A percentile compares a stretch with the other conserved stretches of the same genome.
phyloP scores from a whole-genome alignment of 1,140 invertebrate species.

The Drosophila equinoxialis region DNA sequence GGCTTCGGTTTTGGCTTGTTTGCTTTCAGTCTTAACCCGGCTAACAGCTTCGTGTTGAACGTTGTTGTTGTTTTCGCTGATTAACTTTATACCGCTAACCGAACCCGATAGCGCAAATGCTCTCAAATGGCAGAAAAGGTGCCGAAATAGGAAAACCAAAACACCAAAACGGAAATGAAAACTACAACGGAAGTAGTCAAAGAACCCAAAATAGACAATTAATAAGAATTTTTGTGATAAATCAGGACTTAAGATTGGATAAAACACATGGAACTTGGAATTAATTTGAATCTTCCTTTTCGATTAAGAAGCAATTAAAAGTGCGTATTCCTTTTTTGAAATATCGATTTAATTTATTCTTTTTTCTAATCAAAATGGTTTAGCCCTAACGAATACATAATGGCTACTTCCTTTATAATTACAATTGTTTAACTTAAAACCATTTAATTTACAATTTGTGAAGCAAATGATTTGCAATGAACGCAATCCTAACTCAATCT shows the following conservation, averaged over 20 bases:
- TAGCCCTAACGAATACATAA: not conserved
- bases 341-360: too few relatives aligned
- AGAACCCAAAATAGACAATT: not conserved
- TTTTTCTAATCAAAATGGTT: too few relatives aligned
- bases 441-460: not conserved
- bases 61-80: slow-evolving; percentile 46
- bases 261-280: not conserved
- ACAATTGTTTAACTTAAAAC: too few relatives aligned
- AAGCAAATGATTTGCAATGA: not conserved
- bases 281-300: too few relatives aligned
- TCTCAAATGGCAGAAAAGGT: slow-evolving; percentile 19
- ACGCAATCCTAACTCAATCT: not conserved
- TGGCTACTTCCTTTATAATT: not conserved
- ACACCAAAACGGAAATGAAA: slow-evolving; percentile 43
- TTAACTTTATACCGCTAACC: slow-evolving; percentile 46
- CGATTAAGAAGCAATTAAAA: too few relatives aligned
- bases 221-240: slow-evolving; percentile 29
- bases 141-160: not conserved
- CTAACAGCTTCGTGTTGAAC: slow-evolving; percentile 26
- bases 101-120: slow-evolving; percentile 17
- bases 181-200: slow-evolving; percentile 42
- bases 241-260: slow-evolving; percentile 6
- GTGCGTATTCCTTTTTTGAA: too few relatives aligned
- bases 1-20: slow-evolving; percentile 22
- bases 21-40: slow-evolving; percentile 3